These are phyloP conservation scores for Andrena trimmerana DNA, from an alignment of 2,888 invertebrate genomes.

Conservation along the genomic window DNA sequence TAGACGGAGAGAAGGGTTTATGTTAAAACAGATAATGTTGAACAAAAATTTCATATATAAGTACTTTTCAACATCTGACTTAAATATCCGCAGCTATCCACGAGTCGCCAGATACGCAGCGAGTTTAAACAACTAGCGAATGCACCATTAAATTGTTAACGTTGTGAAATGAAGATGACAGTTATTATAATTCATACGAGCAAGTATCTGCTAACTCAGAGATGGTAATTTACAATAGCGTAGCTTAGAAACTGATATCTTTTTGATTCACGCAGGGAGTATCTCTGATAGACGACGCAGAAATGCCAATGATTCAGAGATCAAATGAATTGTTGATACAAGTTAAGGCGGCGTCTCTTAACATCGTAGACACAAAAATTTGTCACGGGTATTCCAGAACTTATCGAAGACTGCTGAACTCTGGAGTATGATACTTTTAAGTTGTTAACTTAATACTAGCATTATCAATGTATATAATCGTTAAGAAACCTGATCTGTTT, in stretches of 20 bases:
- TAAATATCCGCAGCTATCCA: not conserved
- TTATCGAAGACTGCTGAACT: conserved; percentile 84
- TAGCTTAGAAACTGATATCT: conserved; percentile 7
- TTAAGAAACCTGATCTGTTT: conserved; percentile 27
- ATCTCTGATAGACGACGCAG: conserved; percentile 86
- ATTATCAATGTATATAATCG: not conserved
- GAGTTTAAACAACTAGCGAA: too few relatives aligned
- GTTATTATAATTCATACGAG: too few relatives aligned
- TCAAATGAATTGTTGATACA: conserved; percentile 87
- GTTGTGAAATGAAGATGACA: too few relatives aligned
- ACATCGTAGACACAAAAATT: conserved; percentile 87
- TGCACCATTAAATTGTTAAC: too few relatives aligned
- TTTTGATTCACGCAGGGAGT: conserved; percentile 84
- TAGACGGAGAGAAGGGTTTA: not conserved
- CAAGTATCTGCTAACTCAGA: too few relatives aligned
- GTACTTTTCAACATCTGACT: not conserved
- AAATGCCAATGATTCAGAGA: conserved; percentile 86
- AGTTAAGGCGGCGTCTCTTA: conserved; percentile 88
- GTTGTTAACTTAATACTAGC: conserved; percentile 15
- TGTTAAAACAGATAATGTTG: not conserved
- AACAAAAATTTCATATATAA: not conserved
- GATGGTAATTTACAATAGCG: not conserved
- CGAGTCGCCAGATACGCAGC: too few relatives aligned
- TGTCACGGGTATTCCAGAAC: conserved; percentile 87
- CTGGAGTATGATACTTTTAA: conserved; percentile 76